Base-by-base conservation (phyloP, 2,888 invertebrate species). In the Caradrina clavipalpis region DNA sequence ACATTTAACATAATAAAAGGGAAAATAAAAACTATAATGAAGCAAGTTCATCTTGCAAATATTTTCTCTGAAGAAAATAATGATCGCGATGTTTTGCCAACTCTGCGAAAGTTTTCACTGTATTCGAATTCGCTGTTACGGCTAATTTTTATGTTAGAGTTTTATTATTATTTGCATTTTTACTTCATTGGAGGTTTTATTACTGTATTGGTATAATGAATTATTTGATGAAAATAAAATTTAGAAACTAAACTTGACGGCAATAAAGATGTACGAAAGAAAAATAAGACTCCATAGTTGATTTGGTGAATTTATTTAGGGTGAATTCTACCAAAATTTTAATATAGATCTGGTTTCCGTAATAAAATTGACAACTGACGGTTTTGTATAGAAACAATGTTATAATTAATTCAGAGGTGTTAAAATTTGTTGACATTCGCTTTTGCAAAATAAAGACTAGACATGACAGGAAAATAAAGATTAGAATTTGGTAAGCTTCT, bases 1-100 rank as follows among this genome's bases (percentile, higher is more conserved):
- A 91, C 91, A 92, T 92, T 89, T 82, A 85, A 86, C 81, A 85
- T 87, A 87, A 90, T 93, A 93, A 93, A 94, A 91, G 80, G 84
- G 89, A 90, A 92, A 93, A 93, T 93, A 93, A 94, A 93, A 93
- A 90, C 91, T 88, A 88, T 93, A 94, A 94, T 94, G 92, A 93
- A 88, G 86, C 81, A 90, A 94, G 88, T 94, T 91, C 88, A 89
- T 92, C 88, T 89, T 84, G 87, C 89, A 92, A 94, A 94, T 93
- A 92, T 95, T 93, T 91, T 89, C 90, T 87, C 85, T 63, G 62
- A 69, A 84, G 80, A 81, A 81, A 89, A 87, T 91, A 90, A 91
- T 91, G 89, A 87, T 84, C 83, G 63, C 81, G 75, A 83, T 87
- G 84, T 87, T 76, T 76, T 76, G 83, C 83, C 69, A 84, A 85